Evolutionary conservation across 1,140 invertebrate genomes (phyloP).

Genomic region (Lasioglossum albipes): DNA sequence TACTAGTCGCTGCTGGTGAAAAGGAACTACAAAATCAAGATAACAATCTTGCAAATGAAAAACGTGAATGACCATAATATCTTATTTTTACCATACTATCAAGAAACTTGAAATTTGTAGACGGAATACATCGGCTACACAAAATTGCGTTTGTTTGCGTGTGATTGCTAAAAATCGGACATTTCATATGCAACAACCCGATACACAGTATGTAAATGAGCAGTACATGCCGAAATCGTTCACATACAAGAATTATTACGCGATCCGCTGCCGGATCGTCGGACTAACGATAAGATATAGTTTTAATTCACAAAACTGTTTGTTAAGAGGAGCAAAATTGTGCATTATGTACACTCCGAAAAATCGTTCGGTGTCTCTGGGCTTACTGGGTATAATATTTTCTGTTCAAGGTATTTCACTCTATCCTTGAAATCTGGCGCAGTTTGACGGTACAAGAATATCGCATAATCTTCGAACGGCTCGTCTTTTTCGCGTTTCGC

Average conservation of each 20-base stretch:
- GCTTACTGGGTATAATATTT: constrained; percentile 88
- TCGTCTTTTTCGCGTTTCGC: constrained; percentile 81
- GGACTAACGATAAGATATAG: not conserved
- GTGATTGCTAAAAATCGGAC: too few relatives aligned
- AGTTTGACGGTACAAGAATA: constrained; percentile 87
- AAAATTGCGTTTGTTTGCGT: too few relatives aligned
- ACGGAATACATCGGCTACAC: too few relatives aligned
- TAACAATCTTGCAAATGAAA: too few relatives aligned
- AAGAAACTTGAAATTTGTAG: too few relatives aligned
- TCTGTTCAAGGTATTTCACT: constrained; percentile 88
- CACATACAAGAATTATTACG: not conserved
- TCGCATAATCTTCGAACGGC: constrained; percentile 87
- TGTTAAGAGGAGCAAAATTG: constrained; percentile 18
- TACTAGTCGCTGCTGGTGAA: too few relatives aligned
- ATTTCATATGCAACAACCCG: too few relatives aligned
- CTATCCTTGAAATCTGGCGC: constrained; percentile 88
- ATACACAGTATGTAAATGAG: constrained; percentile 1
- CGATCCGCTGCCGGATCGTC: not conserved
- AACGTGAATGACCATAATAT: too few relatives aligned
- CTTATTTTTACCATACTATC: too few relatives aligned
- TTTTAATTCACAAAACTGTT: constrained; percentile 3
- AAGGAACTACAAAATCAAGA: too few relatives aligned
- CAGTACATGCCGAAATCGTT: not conserved
- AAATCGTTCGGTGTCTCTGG: constrained; percentile 25
- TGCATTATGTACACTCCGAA: constrained; percentile 22